phyloP scores from a whole-genome alignment of 2,797 vertebrate genomes.

The Anisognathus igniventris region DNA sequence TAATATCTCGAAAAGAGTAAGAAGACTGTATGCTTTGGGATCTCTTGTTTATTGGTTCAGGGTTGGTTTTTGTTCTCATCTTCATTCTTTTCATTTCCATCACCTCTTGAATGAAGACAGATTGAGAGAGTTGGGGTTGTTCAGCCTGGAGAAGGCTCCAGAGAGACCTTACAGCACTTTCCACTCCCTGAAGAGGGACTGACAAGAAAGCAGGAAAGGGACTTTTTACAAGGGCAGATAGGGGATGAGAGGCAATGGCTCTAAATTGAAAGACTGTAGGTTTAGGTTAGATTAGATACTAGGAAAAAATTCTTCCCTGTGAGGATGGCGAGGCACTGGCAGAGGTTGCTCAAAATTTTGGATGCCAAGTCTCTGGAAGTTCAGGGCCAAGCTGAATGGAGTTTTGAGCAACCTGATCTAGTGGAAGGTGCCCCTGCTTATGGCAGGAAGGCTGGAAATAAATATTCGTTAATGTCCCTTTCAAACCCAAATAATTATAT shows the following conservation, averaged over 20 bases:
- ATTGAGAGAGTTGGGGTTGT: not conserved
- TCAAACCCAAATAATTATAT: not conserved
- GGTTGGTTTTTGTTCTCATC: not conserved
- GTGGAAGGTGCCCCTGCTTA: not conserved
- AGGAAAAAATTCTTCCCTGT: not conserved
- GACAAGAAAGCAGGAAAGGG: not conserved
- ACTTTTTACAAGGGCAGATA: not conserved
- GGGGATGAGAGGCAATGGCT: not conserved
- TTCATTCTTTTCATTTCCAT: not conserved
- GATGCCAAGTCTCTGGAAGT: not conserved
- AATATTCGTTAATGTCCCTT: not conserved
- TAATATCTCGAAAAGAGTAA: not conserved
- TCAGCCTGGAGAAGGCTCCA: not conserved
- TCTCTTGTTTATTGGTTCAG: not conserved
- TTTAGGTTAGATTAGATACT: not conserved
- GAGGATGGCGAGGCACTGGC: not conserved
- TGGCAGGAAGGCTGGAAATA: not conserved
- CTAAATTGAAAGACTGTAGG: not conserved
- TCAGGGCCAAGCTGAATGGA: not conserved
- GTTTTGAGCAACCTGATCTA: not conserved
- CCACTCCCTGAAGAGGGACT: not conserved
- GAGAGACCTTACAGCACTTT: not conserved
- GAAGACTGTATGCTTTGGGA: not conserved
- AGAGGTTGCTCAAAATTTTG: not conserved
- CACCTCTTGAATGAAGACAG: not conserved